phyloP scores from a whole-genome alignment of 2,113 vertebrate species.

The Rhadina sibilatrix region DNA sequence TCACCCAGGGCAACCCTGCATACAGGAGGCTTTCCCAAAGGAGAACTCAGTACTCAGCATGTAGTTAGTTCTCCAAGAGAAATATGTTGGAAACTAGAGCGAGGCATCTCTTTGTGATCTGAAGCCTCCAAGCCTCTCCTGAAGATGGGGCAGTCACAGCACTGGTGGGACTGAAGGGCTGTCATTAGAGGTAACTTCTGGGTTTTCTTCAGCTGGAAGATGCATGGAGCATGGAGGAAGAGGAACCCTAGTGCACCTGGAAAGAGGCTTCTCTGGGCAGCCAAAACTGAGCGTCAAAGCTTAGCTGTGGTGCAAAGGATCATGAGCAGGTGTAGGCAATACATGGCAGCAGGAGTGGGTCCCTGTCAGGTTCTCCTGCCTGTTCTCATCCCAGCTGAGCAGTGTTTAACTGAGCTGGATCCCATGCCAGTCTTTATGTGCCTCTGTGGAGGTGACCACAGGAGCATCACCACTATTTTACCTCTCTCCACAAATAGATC shows the following conservation, averaged over 20 bases:
- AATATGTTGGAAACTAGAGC: not conserved
- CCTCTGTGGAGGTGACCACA: not conserved
- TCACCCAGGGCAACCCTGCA: not conserved
- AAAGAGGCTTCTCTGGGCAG: not conserved
- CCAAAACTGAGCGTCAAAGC: not conserved
- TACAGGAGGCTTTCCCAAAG: not conserved
- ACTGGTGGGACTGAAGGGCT: not conserved
- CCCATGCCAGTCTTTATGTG: accelerated
- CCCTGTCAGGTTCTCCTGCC: not conserved
- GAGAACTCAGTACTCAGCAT: not conserved
- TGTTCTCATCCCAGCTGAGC: not conserved
- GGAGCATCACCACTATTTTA: not conserved
- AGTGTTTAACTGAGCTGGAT: not conserved
- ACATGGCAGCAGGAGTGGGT: accelerated
- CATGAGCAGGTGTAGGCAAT: not conserved
- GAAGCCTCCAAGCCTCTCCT: not conserved
- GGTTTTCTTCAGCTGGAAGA: not conserved
- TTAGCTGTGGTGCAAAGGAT: not conserved
- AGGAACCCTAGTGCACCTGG: not conserved
- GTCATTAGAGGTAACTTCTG: not conserved
- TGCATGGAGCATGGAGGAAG: not conserved
- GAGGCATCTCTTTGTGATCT: not conserved
- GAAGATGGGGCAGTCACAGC: not conserved
- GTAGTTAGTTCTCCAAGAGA: not conserved
- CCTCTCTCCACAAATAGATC: not conserved